phyloP scores from a whole-genome alignment of 1,140 invertebrate genomes.

The Drosophila carrolli region DNA sequence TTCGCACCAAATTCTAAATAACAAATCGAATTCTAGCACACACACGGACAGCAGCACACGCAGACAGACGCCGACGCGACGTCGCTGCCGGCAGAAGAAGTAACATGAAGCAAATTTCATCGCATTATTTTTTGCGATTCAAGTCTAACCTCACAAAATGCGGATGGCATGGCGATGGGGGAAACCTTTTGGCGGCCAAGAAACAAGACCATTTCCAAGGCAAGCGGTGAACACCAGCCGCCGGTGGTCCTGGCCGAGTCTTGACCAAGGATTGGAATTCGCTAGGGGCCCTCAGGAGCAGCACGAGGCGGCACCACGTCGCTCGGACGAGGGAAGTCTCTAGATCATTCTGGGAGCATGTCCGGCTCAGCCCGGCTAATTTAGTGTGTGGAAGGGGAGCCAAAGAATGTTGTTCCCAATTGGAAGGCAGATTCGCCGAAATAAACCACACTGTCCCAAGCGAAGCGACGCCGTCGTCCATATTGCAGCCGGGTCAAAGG shows the following conservation, averaged over 20 bases:
- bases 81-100: constrained; percentile 56
- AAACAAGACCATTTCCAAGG: neutral
- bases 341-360: neutral
- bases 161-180: constrained; percentile 17
- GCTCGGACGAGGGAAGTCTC: neutral
- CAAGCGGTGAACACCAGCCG: too few relatives aligned
- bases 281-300: neutral
- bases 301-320: constrained; percentile 12
- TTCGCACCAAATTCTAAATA: constrained; percentile 20
- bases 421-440: neutral
- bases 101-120: constrained; percentile 72
- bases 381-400: neutral
- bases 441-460: neutral
- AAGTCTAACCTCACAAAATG: constrained; percentile 64
- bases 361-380: neutral
- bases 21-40: constrained; percentile 32
- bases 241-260: neutral
- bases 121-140: constrained; percentile 46
- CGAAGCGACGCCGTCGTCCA: constrained; percentile 11
- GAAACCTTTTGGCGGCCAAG: neutral
- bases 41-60: constrained; percentile 8
- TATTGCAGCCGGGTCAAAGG: constrained; percentile 1
- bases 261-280: too few relatives aligned
- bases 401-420: neutral
- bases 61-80: constrained; percentile 29